phyloP scores from a whole-genome alignment of 2,888 invertebrate genomes.

The Idaea straminata region DNA sequence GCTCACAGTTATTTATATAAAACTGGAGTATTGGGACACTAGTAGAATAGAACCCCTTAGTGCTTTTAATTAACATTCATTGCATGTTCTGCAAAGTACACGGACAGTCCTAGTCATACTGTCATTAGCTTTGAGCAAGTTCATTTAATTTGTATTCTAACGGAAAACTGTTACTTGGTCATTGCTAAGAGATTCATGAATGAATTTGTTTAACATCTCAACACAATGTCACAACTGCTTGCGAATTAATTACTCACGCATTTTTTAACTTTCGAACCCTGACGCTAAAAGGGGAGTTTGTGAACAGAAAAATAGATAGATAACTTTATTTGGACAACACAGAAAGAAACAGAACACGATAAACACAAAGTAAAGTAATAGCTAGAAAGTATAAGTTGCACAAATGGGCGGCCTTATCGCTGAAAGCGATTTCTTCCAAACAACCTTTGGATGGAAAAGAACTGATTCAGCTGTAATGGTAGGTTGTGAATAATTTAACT shows the following conservation, averaged over 20 bases:
- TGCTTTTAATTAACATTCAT: constrained; percentile 11
- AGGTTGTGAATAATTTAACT: no score
- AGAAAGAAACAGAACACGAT: no score
- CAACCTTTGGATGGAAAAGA: no score
- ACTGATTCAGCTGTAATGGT: no score
- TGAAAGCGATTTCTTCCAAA: no score
- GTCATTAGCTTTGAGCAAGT: constrained; percentile 13
- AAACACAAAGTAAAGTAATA: no score
- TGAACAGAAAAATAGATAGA: no score
- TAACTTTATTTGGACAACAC: no score
- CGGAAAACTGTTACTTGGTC: constrained; percentile 22
- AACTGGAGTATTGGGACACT: neutral
- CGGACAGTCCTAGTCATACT: constrained; percentile 12
- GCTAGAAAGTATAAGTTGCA: no score
- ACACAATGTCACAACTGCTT: neutral
- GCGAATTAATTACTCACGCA: neutral
- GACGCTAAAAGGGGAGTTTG: neutral
- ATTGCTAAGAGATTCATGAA: constrained; percentile 17
- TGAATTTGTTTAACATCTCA: constrained; percentile 10
- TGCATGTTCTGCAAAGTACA: constrained; percentile 8
- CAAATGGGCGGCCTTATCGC: no score
- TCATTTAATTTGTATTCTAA: constrained; percentile 15
- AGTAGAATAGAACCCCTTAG: neutral
- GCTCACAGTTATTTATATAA: neutral
- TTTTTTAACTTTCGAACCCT: neutral